Percentiles rank a stretch among this genome's conserved stretches.
Evolutionary conservation across 1,140 invertebrate genomes (phyloP).

Genomic region (Helicoverpa zea): DNA sequence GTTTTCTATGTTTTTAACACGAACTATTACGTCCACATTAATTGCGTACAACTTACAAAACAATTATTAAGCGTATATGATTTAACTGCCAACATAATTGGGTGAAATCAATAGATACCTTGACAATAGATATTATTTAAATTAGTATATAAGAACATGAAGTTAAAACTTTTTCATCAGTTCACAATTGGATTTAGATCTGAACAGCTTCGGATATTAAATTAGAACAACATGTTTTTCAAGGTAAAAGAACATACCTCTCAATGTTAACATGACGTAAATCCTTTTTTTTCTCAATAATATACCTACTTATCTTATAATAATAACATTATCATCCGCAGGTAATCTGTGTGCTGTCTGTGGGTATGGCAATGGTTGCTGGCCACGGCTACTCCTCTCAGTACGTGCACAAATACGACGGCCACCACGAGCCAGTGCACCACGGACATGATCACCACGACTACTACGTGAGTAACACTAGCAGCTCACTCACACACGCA

Average conservation of each 20-base stretch:
- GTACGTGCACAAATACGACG: conserved; percentile 68
- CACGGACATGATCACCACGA: conserved; percentile 53
- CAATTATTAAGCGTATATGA: conserved; percentile 1
- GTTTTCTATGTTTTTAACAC: neutral
- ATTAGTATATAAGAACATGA: conserved; percentile 72
- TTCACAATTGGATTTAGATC: conserved; percentile 47
- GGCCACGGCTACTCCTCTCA: conserved; percentile 68
- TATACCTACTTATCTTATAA: too few relatives aligned
- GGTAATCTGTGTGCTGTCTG: conserved; percentile 63
- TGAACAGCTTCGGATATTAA: too few relatives aligned
- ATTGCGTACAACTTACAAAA: neutral
- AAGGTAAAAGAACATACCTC: too few relatives aligned
- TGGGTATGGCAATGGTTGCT: conserved; percentile 53
- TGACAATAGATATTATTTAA: conserved; percentile 65
- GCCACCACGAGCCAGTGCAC: conserved; percentile 55
- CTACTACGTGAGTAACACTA: conserved; percentile 47
- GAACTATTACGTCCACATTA: neutral
- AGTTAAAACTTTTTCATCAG: conserved; percentile 63
- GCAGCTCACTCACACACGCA: too few relatives aligned
- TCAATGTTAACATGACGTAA: too few relatives aligned
- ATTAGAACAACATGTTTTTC: too few relatives aligned
- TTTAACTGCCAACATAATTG: neutral
- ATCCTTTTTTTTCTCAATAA: too few relatives aligned
- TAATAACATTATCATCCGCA: too few relatives aligned
- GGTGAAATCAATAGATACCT: conserved; percentile 58